Conservation (phyloP, 2,888 invertebrate species). For the Dione vanillae region DNA sequence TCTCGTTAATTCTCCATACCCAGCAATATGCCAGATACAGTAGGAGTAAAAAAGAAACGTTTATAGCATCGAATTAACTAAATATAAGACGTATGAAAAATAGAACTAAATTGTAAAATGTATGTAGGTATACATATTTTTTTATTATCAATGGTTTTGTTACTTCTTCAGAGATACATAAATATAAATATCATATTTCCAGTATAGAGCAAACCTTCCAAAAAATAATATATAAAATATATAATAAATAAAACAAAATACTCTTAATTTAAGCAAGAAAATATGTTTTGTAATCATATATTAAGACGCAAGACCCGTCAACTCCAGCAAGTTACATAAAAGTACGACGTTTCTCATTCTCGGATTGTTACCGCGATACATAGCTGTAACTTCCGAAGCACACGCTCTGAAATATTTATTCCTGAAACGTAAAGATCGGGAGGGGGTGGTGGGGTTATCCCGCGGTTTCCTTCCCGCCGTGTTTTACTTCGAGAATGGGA, state of each 20-base stretch:
- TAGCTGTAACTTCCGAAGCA: conserved; percentile 83
- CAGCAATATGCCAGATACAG: too few relatives aligned
- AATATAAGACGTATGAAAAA: too few relatives aligned
- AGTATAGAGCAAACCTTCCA: too few relatives aligned
- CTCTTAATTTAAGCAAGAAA: neutral
- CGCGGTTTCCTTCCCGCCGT: conserved; percentile 84
- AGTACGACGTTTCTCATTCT: conserved; percentile 77
- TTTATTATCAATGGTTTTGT: too few relatives aligned
- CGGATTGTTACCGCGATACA: conserved; percentile 83
- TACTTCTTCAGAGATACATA: too few relatives aligned
- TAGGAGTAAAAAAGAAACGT: too few relatives aligned
- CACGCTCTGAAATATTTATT: conserved; percentile 85
- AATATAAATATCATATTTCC: too few relatives aligned
- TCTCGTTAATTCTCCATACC: too few relatives aligned
- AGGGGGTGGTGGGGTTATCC: conserved; percentile 74
- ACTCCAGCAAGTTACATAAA: conserved; percentile 62
- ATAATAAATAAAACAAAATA: neutral
- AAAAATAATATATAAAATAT: too few relatives aligned
- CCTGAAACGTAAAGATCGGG: conserved; percentile 84
- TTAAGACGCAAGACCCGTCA: conserved; percentile 19
- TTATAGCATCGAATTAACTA: too few relatives aligned
- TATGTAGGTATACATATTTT: too few relatives aligned
- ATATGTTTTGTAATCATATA: conserved; percentile 5
- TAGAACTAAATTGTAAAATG: too few relatives aligned
- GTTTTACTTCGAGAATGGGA: conserved; percentile 85